Evolutionary conservation across 2,113 vertebrate species (phyloP).

Genomic region (Podarcis raffonei): DNA sequence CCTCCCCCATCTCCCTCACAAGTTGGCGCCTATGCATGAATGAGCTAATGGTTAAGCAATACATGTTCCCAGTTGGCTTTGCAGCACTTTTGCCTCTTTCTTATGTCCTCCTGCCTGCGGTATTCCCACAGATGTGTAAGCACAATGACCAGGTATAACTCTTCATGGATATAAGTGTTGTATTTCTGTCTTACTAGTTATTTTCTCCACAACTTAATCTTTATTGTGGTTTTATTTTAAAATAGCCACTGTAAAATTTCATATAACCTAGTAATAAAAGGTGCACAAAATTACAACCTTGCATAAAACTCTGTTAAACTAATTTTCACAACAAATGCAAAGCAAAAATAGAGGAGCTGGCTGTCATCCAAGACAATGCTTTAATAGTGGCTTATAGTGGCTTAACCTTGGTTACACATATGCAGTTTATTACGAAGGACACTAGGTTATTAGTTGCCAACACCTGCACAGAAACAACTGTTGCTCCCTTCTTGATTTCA

Average conservation of each 20-base stretch:
- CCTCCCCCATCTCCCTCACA: too few relatives aligned
- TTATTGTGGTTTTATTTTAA: conserved; percentile 1
- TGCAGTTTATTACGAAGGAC: not conserved
- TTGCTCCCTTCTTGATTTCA: not conserved
- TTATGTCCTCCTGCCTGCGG: not conserved
- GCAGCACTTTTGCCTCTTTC: not conserved
- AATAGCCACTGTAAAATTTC: not conserved
- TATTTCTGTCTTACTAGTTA: not conserved
- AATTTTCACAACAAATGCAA: not conserved
- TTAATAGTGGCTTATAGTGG: not conserved
- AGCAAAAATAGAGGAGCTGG: not conserved
- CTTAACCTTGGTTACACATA: not conserved
- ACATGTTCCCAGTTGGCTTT: not conserved
- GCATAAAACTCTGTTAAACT: not conserved
- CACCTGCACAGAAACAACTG: not conserved
- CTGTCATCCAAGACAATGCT: not conserved
- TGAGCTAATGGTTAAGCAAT: not conserved
- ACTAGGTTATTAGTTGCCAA: not conserved
- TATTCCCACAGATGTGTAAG: not conserved
- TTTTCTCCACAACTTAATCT: not conserved
- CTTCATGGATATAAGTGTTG: not conserved
- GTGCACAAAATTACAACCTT: not conserved
- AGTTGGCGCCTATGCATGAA: not conserved
- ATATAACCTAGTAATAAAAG: not conserved
- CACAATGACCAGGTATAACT: not conserved